Evolutionary conservation across 1,140 invertebrate species (phyloP), one percentile per base, ranked within the genome.

Genomic region (Olivierus martensii): DNA sequence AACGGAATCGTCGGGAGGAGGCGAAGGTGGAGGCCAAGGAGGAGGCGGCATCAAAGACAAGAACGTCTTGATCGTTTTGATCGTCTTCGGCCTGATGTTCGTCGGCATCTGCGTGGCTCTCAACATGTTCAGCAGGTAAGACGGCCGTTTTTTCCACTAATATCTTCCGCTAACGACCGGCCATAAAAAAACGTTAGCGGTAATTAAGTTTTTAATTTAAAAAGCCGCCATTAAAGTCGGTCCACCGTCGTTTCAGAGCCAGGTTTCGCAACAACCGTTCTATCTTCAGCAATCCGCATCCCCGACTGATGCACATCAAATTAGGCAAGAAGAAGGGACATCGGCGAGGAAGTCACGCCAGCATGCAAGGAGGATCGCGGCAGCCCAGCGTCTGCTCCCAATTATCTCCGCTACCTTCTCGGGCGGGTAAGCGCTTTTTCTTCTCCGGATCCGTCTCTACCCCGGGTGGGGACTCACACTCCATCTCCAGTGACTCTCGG

Each of bases 91-190:
- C 52, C 76, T 92, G 47, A 93, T 93, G 88, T 92, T 91, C 70
- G 77, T 92, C 68, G 89, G 89, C 67, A 87, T 93, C 65, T 93
- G 88, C 71, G 83, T 93, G 57, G 88, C 92, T 38, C 77, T 93
- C 50, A 78, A 86, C 66, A 75, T 93, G 60, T 93, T 93, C 72
- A 89, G 86, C 82, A 87, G 81, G 28, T 28, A 9, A 28, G 28
- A 6, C 22, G 22, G 3, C 22, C 22, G 22, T 7, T 7, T 28
- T n/a, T 28, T 28, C 22, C 22, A 28, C 22, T 9, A 28, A n/a
- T n/a, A n/a, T n/a, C n/a, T n/a, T n/a, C n/a, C n/a, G n/a, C n/a
- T n/a, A n/a, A n/a, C n/a, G n/a, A n/a, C n/a, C n/a, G n/a, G n/a
- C n/a, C n/a, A n/a, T n/a, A n/a, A n/a, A n/a, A n/a, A n/a, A n/a